These are phyloP conservation scores for Hemistola chrysoprasaria DNA, from an alignment of 2,888 invertebrate species.

Conservation along the genomic window DNA sequence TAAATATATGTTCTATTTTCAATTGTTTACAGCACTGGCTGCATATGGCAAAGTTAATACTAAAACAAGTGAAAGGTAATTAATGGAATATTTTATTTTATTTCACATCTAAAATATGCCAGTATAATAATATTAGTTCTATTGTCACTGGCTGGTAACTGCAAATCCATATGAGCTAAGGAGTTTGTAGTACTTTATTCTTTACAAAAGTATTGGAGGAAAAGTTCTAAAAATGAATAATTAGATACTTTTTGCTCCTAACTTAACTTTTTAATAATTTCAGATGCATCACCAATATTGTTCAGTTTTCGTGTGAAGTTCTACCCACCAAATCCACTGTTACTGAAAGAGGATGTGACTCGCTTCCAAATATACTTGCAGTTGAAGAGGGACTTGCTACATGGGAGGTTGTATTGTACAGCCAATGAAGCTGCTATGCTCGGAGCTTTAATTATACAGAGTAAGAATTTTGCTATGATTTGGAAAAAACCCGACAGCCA, in stretches of 20 bases:
- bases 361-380: constrained; percentile 97
- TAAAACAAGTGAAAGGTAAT: constrained; percentile 95
- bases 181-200: no score
- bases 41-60: constrained; percentile 93
- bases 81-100: background rate
- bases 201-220: no score
- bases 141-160: no score
- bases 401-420: constrained; percentile 96
- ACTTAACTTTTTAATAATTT: constrained; percentile 31
- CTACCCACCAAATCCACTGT: constrained; percentile 97
- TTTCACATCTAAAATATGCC: no score
- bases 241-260: background rate
- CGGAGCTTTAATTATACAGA: constrained; percentile 96
- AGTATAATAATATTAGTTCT: no score
- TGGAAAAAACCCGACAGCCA: no score
- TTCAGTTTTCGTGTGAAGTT: constrained; percentile 99
- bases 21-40: constrained; percentile 92
- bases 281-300: constrained; percentile 94
- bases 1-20: constrained; percentile 9
- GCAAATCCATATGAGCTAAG: no score
- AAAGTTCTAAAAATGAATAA: no score
- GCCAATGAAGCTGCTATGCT: constrained; percentile 94
- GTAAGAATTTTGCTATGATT: constrained; percentile 79
- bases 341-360: constrained; percentile 96
- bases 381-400: constrained; percentile 95